Evolutionary conservation across 1,140 invertebrate species (phyloP).

Genomic region (Hypothenemus hampei): DNA sequence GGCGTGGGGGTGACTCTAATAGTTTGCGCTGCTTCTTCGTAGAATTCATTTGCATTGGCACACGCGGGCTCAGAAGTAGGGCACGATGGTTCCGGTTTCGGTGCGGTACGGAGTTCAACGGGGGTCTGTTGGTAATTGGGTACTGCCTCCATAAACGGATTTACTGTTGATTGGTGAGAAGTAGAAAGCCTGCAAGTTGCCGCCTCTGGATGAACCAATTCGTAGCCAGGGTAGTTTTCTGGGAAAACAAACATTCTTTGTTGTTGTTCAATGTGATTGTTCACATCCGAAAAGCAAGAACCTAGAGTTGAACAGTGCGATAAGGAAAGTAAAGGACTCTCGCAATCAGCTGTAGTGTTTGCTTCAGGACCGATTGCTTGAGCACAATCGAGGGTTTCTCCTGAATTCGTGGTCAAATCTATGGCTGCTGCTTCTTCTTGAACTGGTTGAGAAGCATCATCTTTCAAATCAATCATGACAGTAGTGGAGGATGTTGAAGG

Average conservation of each 20-base stretch:
- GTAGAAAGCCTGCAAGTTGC: neutral
- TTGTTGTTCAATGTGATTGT: constrained; percentile 7
- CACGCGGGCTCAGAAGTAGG: too few species aligned
- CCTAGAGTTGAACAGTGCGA: constrained; percentile 31
- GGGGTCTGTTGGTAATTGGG: constrained; percentile 34
- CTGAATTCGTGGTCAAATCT: constrained; percentile 1
- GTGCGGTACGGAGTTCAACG: constrained; percentile 1
- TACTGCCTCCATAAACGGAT: constrained; percentile 19
- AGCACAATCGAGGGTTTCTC: neutral
- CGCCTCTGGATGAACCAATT: constrained; percentile 30
- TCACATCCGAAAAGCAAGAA: constrained; percentile 28
- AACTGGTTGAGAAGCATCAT: neutral
- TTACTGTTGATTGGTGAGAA: constrained; percentile 1
- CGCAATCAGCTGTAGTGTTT: neutral
- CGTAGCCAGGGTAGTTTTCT: constrained; percentile 37
- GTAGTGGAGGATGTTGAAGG: constrained; percentile 6
- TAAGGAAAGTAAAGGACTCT: constrained; percentile 14
- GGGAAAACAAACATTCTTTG: constrained; percentile 40
- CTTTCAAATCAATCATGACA: too few species aligned
- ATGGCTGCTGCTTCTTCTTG: neutral
- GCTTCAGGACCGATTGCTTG: neutral
- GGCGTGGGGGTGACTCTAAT: neutral
- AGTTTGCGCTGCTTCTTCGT: neutral
- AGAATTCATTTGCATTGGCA: neutral
- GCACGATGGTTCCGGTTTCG: neutral